These are phyloP conservation scores for Sebastes umbrosus DNA, from an alignment of 2,797 vertebrate genomes.

Conservation along the genomic window DNA sequence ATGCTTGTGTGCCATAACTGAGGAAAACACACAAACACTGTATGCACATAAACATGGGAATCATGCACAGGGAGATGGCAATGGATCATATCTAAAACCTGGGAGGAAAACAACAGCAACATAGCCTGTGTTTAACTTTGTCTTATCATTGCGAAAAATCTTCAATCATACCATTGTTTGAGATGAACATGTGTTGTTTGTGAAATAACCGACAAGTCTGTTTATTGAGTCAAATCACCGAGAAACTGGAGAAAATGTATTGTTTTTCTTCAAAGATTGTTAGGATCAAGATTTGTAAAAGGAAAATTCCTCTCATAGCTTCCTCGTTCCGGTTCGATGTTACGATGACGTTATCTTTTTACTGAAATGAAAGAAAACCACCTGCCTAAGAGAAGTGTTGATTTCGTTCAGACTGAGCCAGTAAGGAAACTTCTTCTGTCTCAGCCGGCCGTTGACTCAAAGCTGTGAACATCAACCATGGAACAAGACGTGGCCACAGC, in stretches of 20 bases:
- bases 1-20: slow-evolving; percentile 41
- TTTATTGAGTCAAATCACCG: slow-evolving; percentile 36
- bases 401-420: background rate
- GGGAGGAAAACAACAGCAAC: slow-evolving; percentile 16
- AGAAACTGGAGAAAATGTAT: background rate
- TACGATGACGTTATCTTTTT: background rate
- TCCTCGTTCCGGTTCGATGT: background rate
- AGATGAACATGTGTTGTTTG: slow-evolving; percentile 37
- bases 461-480: slow-evolving; percentile 37
- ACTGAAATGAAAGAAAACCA: slow-evolving; percentile 5
- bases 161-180: slow-evolving; percentile 29
- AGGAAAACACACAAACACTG: slow-evolving; percentile 21
- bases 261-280: slow-evolving; percentile 12
- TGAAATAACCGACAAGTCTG: slow-evolving; percentile 24
- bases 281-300: slow-evolving; percentile 16
- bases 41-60: background rate
- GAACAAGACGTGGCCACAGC: slow-evolving; percentile 51
- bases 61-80: background rate
- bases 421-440: slow-evolving; percentile 11
- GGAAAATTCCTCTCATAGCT: background rate
- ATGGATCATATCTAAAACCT: slow-evolving; percentile 4
- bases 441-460: slow-evolving; percentile 10
- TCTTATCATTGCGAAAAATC: slow-evolving; percentile 21
- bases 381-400: background rate
- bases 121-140: background rate